These are phyloP conservation scores for Tuta absoluta DNA, from an alignment of 2,888 invertebrate species.

Conservation along the genomic window DNA sequence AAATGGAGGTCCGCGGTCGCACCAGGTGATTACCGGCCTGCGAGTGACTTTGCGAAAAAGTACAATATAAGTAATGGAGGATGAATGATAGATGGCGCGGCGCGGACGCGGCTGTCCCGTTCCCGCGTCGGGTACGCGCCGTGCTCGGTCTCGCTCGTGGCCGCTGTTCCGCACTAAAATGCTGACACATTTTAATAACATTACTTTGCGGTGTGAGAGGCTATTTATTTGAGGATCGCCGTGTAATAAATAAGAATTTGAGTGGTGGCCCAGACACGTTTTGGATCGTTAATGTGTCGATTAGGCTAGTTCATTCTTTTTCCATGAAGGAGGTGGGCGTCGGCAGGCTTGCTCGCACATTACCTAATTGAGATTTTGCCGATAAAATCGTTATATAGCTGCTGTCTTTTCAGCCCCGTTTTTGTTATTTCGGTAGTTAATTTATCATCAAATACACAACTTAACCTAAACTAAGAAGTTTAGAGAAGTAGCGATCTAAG, in stretches of 20 bases:
- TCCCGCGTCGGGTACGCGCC: constrained; percentile 49
- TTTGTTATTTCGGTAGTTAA: neutral
- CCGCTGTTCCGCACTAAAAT: constrained; percentile 61
- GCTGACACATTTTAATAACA: constrained; percentile 82
- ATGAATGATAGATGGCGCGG: constrained; percentile 79
- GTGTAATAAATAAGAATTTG: constrained; percentile 76
- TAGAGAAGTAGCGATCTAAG: constrained; percentile 3
- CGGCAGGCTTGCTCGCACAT: constrained; percentile 38
- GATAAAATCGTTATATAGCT: constrained; percentile 16
- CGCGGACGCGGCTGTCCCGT: constrained; percentile 48
- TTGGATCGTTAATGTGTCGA: constrained; percentile 69
- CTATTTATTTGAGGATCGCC: constrained; percentile 75
- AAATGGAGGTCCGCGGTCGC: constrained; percentile 76
- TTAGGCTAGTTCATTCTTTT: constrained; percentile 67
- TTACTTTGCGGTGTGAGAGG: constrained; percentile 76
- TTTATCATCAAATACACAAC: neutral
- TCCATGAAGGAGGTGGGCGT: constrained; percentile 52
- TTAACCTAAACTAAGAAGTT: constrained; percentile 1
- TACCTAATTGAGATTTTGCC: constrained; percentile 38
- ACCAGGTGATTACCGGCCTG: constrained; percentile 81
- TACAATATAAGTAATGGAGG: constrained; percentile 82
- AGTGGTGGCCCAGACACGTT: constrained; percentile 69
- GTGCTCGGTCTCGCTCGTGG: constrained; percentile 36
- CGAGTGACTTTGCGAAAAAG: constrained; percentile 80
- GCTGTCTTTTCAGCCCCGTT: neutral